Percentiles rank a stretch among this genome's conserved stretches.
Conservation (phyloP, 2,888 invertebrate genomes). For the Pyralis farinalis region DNA sequence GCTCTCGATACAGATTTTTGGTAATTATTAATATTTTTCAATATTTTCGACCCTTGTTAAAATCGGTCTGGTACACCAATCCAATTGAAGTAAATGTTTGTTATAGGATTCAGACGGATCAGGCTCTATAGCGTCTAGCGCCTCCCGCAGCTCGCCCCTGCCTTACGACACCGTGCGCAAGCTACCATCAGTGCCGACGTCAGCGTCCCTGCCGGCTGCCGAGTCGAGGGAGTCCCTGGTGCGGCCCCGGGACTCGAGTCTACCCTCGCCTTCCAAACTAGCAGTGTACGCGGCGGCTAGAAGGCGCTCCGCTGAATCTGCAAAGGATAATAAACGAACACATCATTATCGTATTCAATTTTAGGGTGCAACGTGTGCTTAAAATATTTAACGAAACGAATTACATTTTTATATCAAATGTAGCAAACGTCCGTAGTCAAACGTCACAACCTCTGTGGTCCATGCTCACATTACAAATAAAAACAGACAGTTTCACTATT, state of each 20-base stretch:
- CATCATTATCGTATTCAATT: slow-evolving; percentile 89
- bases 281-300: slow-evolving; percentile 79
- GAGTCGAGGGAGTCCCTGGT: slow-evolving; percentile 75
- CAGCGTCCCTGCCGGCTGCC: slow-evolving; percentile 72
- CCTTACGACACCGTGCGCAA: slow-evolving; percentile 71
- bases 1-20: too few species aligned
- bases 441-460: too few species aligned
- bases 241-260: slow-evolving; percentile 67
- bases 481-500: too few species aligned
- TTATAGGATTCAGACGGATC: slow-evolving; percentile 69
- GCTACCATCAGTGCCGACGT: slow-evolving; percentile 71
- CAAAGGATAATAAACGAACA: slow-evolving; percentile 79
- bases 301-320: slow-evolving; percentile 80
- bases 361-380: slow-evolving; percentile 38
- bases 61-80: too few species aligned
- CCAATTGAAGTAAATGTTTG: too few species aligned
- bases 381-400: too few species aligned
- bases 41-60: too few species aligned
- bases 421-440: too few species aligned
- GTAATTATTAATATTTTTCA: too few species aligned
- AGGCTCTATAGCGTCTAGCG: slow-evolving; percentile 67
- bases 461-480: too few species aligned
- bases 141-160: slow-evolving; percentile 66
- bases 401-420: too few species aligned
- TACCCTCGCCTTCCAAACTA: slow-evolving; percentile 84